Evolutionary conservation across 2,113 vertebrate genomes (phyloP).

Genomic region (Zootoca vivipara): DNA sequence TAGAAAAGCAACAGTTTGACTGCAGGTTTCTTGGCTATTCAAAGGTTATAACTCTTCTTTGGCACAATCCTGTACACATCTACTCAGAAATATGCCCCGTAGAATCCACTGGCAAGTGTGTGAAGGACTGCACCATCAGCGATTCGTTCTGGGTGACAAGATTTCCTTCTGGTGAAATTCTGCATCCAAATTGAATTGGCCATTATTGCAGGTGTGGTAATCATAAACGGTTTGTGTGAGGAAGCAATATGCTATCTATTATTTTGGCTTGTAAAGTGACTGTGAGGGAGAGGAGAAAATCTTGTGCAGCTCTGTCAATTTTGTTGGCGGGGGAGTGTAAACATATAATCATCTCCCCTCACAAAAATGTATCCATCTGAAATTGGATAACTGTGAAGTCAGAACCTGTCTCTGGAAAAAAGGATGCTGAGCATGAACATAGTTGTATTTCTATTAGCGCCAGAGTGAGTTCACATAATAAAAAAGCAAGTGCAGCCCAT

Average conservation of each 20-base stretch:
- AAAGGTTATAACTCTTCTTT: no score
- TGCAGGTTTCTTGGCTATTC: background rate
- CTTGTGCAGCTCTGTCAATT: background rate
- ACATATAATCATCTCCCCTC: background rate
- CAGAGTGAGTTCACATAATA: background rate
- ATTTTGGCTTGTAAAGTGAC: background rate
- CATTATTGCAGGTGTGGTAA: background rate
- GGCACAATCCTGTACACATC: no score
- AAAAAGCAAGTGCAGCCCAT: background rate
- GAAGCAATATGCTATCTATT: background rate
- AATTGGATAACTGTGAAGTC: background rate
- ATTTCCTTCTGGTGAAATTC: background rate
- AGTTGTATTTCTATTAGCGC: background rate
- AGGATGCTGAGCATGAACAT: no score
- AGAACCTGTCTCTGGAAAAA: background rate
- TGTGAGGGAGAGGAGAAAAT: background rate
- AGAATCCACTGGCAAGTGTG: background rate
- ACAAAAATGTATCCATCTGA: background rate
- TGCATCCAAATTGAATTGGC: background rate
- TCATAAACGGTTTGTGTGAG: background rate
- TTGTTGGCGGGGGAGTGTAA: background rate
- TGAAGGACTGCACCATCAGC: background rate
- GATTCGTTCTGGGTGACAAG: background rate
- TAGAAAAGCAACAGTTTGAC: background rate
- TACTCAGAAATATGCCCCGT: no score